phyloP scores from a whole-genome alignment of 2,888 invertebrate genomes.

The Cartodere bifasciata region DNA sequence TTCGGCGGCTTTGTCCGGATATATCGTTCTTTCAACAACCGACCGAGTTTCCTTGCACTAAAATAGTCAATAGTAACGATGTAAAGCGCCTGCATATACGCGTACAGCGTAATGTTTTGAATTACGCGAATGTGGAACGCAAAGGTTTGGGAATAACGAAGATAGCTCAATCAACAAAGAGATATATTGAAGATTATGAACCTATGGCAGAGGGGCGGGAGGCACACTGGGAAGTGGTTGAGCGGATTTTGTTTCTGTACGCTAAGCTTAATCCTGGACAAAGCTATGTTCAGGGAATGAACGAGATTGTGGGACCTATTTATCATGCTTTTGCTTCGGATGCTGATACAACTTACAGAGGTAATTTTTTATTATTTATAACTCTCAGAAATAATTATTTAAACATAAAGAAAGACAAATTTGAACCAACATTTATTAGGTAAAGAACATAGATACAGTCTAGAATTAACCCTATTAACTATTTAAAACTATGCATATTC shows the following conservation, averaged over 20 bases:
- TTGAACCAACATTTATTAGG: no score
- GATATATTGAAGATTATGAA: slow-evolving; percentile 68
- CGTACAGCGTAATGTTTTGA: slow-evolving; percentile 74
- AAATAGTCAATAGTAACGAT: slow-evolving; percentile 67
- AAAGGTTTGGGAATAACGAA: slow-evolving; percentile 81
- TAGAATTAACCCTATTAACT: no score
- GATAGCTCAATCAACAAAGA: slow-evolving; percentile 62
- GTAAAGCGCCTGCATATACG: slow-evolving; percentile 76
- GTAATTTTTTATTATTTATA: no score
- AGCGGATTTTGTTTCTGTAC: slow-evolving; percentile 92
- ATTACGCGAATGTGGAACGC: slow-evolving; percentile 77
- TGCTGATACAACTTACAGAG: slow-evolving; percentile 62
- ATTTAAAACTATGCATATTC: no score
- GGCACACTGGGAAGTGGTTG: slow-evolving; percentile 98
- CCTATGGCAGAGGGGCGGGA: slow-evolving; percentile 83
- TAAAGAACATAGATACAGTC: no score
- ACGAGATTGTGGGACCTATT: slow-evolving; percentile 97
- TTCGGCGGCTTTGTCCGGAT: slow-evolving; percentile 86
- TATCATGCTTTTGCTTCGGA: slow-evolving; percentile 95
- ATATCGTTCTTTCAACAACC: slow-evolving; percentile 95
- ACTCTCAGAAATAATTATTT: no score
- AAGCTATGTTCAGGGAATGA: slow-evolving; percentile 96
- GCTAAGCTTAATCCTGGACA: slow-evolving; percentile 97
- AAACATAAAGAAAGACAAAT: no score
- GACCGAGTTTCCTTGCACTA: slow-evolving; percentile 78